Percentiles rank a stretch among this genome's conserved stretches.
Evolutionary conservation across 2,113 vertebrate genomes (phyloP).

Genomic region (Callipepla squamata): DNA sequence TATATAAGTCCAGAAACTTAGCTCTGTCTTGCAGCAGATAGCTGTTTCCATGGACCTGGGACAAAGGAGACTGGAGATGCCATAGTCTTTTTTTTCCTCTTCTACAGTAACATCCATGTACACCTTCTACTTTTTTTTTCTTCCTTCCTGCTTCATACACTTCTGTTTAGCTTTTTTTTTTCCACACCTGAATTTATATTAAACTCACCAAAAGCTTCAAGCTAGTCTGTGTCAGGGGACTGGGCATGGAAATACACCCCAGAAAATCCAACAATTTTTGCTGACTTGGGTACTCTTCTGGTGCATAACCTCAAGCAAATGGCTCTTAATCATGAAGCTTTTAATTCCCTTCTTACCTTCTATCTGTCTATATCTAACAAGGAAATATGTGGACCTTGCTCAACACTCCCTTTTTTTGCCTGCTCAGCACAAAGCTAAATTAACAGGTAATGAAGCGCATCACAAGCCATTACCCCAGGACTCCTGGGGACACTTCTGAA

Average conservation of each 20-base stretch:
- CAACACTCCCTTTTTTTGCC: not conserved
- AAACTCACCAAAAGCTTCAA: not conserved
- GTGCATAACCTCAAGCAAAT: not conserved
- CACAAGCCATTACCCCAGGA: not conserved
- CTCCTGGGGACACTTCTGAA: not conserved
- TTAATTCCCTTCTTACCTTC: not conserved
- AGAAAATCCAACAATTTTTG: not conserved
- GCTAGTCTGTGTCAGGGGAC: rapidly evolving
- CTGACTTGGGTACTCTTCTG: not conserved
- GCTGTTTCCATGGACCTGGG: rapidly evolving
- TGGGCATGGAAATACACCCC: not conserved
- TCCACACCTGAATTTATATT: not conserved
- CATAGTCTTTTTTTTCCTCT: not conserved
- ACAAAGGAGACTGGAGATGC: not conserved
- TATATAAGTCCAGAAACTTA: not conserved
- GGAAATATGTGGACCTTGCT: not conserved
- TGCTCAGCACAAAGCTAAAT: not conserved
- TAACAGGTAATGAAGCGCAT: not conserved
- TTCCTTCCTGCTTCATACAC: not conserved
- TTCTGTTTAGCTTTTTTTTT: not conserved
- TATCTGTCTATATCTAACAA: not conserved
- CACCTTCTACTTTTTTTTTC: not conserved
- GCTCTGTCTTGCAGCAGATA: not conserved
- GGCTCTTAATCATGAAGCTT: not conserved
- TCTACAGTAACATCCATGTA: not conserved